Evolutionary conservation across 2,113 vertebrate species (phyloP).

Genomic region (Microcebus ravelobensis): DNA sequence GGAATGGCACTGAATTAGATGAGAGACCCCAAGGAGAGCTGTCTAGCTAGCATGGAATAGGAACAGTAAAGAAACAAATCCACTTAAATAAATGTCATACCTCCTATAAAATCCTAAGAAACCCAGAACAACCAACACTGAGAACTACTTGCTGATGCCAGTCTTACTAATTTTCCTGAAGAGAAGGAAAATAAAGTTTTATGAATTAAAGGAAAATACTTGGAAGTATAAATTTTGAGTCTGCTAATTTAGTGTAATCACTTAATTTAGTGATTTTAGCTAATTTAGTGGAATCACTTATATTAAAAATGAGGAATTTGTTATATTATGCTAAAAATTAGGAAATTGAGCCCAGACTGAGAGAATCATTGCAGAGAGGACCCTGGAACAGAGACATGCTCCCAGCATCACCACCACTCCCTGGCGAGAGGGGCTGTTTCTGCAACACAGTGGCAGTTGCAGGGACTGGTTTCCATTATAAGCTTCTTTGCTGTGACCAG

Average conservation of each 20-base stretch:
- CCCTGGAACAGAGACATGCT: fast-evolving
- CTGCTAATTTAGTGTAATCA: not conserved
- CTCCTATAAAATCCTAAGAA: not conserved
- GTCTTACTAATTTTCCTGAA: not conserved
- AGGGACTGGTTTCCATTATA: not conserved
- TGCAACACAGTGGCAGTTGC: not conserved
- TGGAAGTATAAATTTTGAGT: not conserved
- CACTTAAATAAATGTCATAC: constrained; percentile 18
- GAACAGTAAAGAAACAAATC: constrained; percentile 7
- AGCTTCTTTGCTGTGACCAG: not conserved
- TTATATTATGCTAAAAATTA: not conserved
- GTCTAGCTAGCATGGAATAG: not conserved
- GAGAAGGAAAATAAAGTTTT: not conserved
- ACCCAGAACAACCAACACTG: not conserved
- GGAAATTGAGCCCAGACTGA: not conserved
- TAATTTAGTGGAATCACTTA: not conserved
- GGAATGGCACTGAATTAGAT: constrained; percentile 35
- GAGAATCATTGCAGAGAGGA: not conserved
- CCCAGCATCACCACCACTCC: fast-evolving
- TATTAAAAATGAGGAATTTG: not conserved
- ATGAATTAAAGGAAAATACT: not conserved
- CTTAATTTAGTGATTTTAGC: not conserved
- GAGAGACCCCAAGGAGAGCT: constrained; percentile 8
- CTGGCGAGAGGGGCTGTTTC: not conserved
- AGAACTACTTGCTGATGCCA: not conserved